These are phyloP conservation scores for Natrix natrix DNA, from an alignment of 2,797 vertebrate species.

Conservation along the genomic window DNA sequence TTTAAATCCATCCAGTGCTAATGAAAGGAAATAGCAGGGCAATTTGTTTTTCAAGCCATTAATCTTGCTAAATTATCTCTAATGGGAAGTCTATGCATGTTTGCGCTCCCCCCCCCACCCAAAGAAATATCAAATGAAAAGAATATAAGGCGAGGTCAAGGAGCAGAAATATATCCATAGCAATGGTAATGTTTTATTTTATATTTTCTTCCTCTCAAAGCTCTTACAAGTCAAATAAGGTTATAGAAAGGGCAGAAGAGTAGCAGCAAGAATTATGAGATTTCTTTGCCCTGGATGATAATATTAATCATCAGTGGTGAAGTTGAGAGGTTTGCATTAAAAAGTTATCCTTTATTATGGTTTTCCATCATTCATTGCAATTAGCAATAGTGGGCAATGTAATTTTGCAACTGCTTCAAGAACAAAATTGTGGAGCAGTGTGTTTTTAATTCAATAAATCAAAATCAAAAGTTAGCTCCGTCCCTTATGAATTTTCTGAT, in stretches of 20 bases:
- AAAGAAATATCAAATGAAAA: conserved; percentile 6
- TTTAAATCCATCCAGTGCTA: background rate
- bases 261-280: background rate
- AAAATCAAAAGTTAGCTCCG: background rate
- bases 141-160: background rate
- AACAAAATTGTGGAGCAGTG: background rate
- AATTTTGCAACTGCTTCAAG: background rate
- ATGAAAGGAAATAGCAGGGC: background rate
- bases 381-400: background rate
- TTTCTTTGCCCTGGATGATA: background rate
- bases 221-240: background rate
- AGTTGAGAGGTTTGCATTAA: background rate
- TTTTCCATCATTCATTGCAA: background rate
- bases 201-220: background rate
- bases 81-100: background rate
- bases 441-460: background rate
- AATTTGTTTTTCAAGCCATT: background rate
- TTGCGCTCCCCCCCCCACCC: background rate
- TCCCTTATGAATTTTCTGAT: background rate
- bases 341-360: background rate
- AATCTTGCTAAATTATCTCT: conserved; percentile 3
- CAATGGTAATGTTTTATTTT: background rate
- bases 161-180: conserved; percentile 8
- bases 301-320: background rate
- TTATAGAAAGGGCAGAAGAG: background rate